Conservation (phyloP, 2,888 invertebrate species). For the Seira ritae region DNA sequence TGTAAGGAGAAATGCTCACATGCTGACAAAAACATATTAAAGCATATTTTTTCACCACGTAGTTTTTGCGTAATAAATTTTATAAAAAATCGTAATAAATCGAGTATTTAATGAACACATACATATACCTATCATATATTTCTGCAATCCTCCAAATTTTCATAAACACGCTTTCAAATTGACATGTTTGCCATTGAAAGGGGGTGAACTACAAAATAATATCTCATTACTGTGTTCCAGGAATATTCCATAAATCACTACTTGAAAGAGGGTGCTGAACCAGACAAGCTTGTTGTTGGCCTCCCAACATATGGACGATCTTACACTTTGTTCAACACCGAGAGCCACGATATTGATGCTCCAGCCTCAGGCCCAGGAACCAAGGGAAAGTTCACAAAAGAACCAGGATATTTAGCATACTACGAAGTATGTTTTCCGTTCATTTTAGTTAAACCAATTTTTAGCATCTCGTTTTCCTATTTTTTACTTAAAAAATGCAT, state of each 20-base stretch:
- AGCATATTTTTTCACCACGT: too few relatives aligned
- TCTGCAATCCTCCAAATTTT: neutral
- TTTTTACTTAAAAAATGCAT: too few relatives aligned
- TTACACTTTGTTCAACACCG: conserved; percentile 90
- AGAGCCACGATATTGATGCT: conserved; percentile 88
- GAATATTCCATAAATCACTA: conserved; percentile 76
- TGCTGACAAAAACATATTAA: too few relatives aligned
- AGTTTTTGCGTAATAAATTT: too few relatives aligned
- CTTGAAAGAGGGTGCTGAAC: conserved; percentile 75
- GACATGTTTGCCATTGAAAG: neutral
- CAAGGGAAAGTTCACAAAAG: conserved; percentile 92
- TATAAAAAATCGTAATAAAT: too few relatives aligned
- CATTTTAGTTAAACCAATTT: neutral
- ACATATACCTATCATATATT: too few relatives aligned
- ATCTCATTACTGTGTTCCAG: conserved; percentile 66
- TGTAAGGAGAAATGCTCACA: conserved; percentile 80
- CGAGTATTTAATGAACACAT: too few relatives aligned
- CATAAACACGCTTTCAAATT: neutral
- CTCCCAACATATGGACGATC: conserved; percentile 85
- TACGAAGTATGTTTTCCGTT: conserved; percentile 84
- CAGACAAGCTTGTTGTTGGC: conserved; percentile 76
- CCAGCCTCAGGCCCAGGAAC: conserved; percentile 94
- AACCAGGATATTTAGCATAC: conserved; percentile 94
- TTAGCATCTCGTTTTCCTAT: neutral
- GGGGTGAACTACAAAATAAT: neutral